Base-by-base conservation (phyloP, 2,113 vertebrate genomes). In the Turnix velox region DNA sequence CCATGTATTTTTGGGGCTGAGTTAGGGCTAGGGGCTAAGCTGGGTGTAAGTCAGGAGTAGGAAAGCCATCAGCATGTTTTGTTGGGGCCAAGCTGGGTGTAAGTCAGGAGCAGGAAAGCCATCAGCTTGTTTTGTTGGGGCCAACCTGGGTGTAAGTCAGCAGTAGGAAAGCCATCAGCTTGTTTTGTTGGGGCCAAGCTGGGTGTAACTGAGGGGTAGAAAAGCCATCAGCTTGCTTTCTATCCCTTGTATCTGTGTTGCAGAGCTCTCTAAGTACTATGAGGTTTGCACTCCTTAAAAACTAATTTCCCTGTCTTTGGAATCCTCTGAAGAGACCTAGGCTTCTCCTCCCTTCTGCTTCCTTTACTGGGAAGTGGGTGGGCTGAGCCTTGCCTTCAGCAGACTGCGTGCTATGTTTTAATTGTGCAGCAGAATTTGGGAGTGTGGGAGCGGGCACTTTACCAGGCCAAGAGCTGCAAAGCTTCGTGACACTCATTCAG, bases 291-390 rank as follows among this genome's bases (percentile, higher is more conserved):
- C n/a, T 91, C 43, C 31, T 81, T 91, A 43, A 81, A 88, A 58
- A 63, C 31, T 87, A 14, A 35, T 63, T 20, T 88, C 14, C 7
- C 24, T 92, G 55, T 71, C 46, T 88, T 86, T 79, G 71, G 61
- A 92, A 52, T 87, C 40, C 33, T 93, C 42, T 75, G 69, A 71
- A 87, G 51, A 84, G 43, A 35, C 1, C 23, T 33, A 55, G 69
- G 40, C 62, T 87, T 91, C 27, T 65, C 43, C 74, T 89, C 5
- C 23, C 43, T 92, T 27, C 39, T 84, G n/a, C 80, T 93, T 84
- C 61, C 48, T 88, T 81, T 59, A 43, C 80, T 82, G 69, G 87
- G 87, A 88, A 96, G 48, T 57, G 69, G 87, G 77, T 89, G 61
- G 91, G 52, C 77, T 84, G 31, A 92, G 73, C 48, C 52, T 87